Evolutionary conservation across 2,797 vertebrate species (phyloP).

Genomic region (Epinephelus coioides): DNA sequence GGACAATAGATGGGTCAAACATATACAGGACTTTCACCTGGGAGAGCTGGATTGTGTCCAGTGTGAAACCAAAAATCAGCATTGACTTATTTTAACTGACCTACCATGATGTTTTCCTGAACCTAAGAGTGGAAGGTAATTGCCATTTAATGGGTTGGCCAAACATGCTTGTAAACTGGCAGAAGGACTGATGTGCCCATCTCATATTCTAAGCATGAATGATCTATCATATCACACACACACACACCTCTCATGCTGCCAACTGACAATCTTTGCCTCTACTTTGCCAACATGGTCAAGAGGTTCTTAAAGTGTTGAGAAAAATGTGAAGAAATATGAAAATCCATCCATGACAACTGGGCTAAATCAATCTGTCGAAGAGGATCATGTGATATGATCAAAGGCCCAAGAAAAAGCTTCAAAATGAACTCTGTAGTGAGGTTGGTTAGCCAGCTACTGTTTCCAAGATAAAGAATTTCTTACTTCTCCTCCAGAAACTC

Average conservation of each 20-base stretch:
- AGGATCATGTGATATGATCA: neutral
- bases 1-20: too few species aligned
- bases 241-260: neutral
- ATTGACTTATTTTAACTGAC: too few species aligned
- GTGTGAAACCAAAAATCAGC: too few species aligned
- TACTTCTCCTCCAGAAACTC: neutral
- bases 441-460: neutral
- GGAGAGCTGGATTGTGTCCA: too few species aligned
- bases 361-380: neutral
- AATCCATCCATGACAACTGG: neutral
- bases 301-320: neutral
- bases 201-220: slow-evolving; percentile 11
- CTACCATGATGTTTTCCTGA: too few species aligned
- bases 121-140: too few species aligned
- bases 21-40: too few species aligned
- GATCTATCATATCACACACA: slow-evolving; percentile 3
- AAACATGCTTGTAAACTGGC: slow-evolving; percentile 21
- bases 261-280: slow-evolving; percentile 9
- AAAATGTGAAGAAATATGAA: slow-evolving; percentile 1
- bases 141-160: too few species aligned
- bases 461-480: neutral
- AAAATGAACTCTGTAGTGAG: neutral
- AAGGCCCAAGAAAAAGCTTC: neutral
- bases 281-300: neutral
- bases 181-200: slow-evolving; percentile 7